These are phyloP conservation scores for Proterorhinus semilunaris DNA, from an alignment of 2,113 vertebrate species.

Conservation along the genomic window DNA sequence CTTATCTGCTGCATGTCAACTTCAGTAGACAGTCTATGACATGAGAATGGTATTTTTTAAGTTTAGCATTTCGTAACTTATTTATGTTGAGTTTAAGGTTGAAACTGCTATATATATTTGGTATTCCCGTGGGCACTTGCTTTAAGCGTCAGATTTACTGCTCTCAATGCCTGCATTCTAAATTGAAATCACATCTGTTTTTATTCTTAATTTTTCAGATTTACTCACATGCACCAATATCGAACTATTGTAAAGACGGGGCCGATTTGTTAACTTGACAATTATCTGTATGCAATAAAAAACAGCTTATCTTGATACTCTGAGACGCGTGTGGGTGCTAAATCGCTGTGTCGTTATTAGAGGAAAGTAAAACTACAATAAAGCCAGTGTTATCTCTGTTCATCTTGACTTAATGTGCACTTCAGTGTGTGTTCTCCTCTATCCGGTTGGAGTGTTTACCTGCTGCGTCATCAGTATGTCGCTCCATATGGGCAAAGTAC, in stretches of 20 bases:
- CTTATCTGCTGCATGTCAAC: slow-evolving; percentile 17
- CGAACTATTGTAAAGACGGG: no score
- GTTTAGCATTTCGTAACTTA: neutral
- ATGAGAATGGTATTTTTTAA: no score
- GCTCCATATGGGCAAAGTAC: slow-evolving; percentile 51
- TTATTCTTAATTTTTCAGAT: neutral
- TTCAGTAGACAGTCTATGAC: neutral
- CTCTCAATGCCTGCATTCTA: neutral
- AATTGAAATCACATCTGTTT: no score
- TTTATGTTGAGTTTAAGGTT: slow-evolving; percentile 6
- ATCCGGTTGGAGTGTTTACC: slow-evolving; percentile 21
- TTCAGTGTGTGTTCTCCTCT: slow-evolving; percentile 18
- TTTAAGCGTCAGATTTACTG: neutral
- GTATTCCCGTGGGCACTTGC: slow-evolving; percentile 30
- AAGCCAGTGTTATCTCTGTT: slow-evolving; percentile 27
- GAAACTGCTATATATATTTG: slow-evolving; percentile 35
- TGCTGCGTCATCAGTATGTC: slow-evolving; percentile 29
- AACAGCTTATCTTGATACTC: neutral
- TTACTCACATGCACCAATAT: neutral
- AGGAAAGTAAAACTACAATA: neutral
- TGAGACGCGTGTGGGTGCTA: slow-evolving; percentile 19
- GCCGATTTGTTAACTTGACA: no score
- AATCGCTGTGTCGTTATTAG: slow-evolving; percentile 4
- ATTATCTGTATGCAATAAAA: neutral
- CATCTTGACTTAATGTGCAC: slow-evolving; percentile 13